Evolutionary conservation across 2,888 invertebrate species (phyloP), one percentile per base, ranked within the genome.

Genomic region (Meandrusa payeni): DNA sequence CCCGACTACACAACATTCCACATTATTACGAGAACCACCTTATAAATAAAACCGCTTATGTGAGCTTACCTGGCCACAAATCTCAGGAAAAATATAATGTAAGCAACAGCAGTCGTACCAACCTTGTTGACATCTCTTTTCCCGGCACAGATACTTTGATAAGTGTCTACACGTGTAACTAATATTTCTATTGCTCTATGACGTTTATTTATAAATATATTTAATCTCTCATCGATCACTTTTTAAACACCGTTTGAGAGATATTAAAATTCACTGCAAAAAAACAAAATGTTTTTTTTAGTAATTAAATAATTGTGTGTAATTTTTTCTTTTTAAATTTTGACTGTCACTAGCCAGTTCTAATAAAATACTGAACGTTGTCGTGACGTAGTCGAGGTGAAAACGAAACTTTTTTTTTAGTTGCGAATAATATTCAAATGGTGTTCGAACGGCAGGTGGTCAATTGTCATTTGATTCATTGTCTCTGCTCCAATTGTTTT

Each of bases 341-440:
- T 51, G 52, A 63, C 65, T 64, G 52, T 54, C 57, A 59, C 54
- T 57, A 51, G 46, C 66, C 58, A 65, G 64, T 56, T 54, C 57
- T 60, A 55, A 54, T 45, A 54, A 54, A 59, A 56, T 55, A 82
- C 81, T 78, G 69, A 68, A 54, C 54, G 17, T 32, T 45, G 40
- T 52, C 40, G 26, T 49, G 49, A 47, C 41, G 44, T 41, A 39
- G 51, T 53, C 51, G 50, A 69, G 66, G 57, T 64, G 77, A 75
- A 78, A 82, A 59, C 64, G 76, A 78, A 80, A 72, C 64, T 47
- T 43, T 55, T 41, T 66, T 63, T 59, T 63, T 54, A 51, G 64
- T 68, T 67, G 76, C 78, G 69, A 82, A 85, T 80, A 79, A 77
- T 81, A 83, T 85, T 77, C 77, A 80, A 83, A 83, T 76, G 51